Evolutionary conservation across 2,113 vertebrate species (phyloP).

Genomic region (Tapirus terrestris): DNA sequence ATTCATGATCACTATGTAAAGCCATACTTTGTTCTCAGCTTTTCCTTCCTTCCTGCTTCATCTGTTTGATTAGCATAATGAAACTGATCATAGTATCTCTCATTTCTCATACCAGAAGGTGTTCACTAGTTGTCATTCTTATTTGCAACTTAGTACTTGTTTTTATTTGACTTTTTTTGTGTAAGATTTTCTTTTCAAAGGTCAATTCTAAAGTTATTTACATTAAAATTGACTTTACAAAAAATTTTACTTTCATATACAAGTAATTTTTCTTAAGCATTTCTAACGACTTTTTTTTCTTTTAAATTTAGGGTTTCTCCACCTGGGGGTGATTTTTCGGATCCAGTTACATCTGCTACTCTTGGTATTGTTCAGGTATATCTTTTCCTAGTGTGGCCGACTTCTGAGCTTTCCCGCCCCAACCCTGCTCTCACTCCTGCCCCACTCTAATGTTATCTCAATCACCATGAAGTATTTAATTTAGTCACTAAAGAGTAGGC

Average conservation of each 20-base stretch:
- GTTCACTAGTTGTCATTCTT: background rate
- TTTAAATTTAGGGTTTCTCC: conserved; percentile 93
- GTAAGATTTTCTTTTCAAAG: background rate
- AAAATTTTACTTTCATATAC: background rate
- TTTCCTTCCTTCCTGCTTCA: conserved; percentile 18
- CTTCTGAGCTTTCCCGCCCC: background rate
- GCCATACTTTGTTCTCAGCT: background rate
- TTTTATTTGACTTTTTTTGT: background rate
- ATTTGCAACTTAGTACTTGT: background rate
- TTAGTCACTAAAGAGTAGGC: conserved; percentile 16
- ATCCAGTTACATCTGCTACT: conserved; percentile 98
- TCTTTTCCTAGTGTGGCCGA: background rate
- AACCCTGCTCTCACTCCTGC: background rate
- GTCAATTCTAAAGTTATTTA: conserved; percentile 25
- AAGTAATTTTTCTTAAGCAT: conserved; percentile 39
- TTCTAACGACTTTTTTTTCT: conserved; percentile 49
- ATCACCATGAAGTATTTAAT: background rate
- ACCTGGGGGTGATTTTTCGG: conserved; percentile 98
- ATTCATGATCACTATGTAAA: background rate
- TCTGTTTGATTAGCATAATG: conserved; percentile 34
- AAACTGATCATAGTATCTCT: conserved; percentile 24
- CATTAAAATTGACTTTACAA: background rate
- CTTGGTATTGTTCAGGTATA: conserved; percentile 96
- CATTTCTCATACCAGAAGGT: background rate
- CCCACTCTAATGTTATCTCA: background rate